These are phyloP conservation scores for Hyalella azteca DNA, from an alignment of 2,888 invertebrate species.

Conservation along the genomic window DNA sequence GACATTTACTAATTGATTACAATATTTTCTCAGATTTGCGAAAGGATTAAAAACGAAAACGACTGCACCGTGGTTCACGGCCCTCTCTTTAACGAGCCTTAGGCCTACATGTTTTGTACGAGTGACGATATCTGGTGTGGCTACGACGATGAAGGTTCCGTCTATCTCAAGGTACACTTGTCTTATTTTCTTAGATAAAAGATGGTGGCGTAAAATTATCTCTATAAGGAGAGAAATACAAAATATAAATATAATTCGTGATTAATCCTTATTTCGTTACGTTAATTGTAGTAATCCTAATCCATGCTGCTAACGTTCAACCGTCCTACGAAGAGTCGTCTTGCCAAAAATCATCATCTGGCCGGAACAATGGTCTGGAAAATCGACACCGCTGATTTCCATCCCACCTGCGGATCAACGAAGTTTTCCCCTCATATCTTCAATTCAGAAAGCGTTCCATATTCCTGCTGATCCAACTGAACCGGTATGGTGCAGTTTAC, in stretches of 20 bases:
- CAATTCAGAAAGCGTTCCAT: constrained; percentile 37
- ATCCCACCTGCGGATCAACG: constrained; percentile 22
- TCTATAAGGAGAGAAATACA: no score
- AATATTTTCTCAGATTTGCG: constrained; percentile 38
- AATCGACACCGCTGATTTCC: constrained; percentile 52
- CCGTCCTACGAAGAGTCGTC: constrained; percentile 41
- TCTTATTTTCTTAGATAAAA: no score
- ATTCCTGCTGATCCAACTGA: constrained; percentile 3
- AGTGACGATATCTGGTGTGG: constrained; percentile 52
- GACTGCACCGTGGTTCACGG: constrained; percentile 41
- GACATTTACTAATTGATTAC: no score
- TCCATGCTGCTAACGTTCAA: no score
- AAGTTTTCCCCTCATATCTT: constrained; percentile 39
- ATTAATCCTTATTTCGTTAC: no score
- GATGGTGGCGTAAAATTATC: no score
- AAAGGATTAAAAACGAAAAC: not conserved
- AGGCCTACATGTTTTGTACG: constrained; percentile 45
- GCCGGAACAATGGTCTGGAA: constrained; percentile 53
- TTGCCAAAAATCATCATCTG: constrained; percentile 46
- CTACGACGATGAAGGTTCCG: constrained; percentile 47
- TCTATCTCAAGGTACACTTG: constrained; percentile 39
- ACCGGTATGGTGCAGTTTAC: not conserved
- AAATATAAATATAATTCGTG: no score
- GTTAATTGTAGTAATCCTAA: no score
- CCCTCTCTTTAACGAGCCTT: constrained; percentile 43